A percentile compares a stretch with the other conserved stretches of the same genome.
Evolutionary conservation across 2,113 vertebrate genomes (phyloP).

Genomic region (Phalacrocorax pelagicus): DNA sequence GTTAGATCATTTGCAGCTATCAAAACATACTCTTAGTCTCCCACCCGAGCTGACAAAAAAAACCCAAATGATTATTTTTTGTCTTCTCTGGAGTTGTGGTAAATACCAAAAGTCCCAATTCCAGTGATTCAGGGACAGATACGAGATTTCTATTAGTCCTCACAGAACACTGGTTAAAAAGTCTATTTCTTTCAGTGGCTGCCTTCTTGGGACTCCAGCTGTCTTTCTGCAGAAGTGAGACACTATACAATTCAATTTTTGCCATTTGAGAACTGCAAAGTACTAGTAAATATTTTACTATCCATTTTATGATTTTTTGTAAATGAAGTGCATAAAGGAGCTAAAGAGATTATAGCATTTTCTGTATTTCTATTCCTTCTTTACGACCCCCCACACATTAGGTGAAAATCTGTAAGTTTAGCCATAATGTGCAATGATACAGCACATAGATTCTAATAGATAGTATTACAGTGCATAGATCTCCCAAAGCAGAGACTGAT

Average conservation of each 20-base stretch:
- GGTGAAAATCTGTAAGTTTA: conserved; percentile 70
- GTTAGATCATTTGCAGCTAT: not conserved
- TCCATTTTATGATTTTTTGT: conserved; percentile 70
- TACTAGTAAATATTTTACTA: conserved; percentile 76
- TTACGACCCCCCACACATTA: conserved; percentile 65
- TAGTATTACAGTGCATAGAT: conserved; percentile 45
- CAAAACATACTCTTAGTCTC: not conserved
- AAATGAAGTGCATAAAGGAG: conserved; percentile 73
- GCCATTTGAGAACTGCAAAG: conserved; percentile 59
- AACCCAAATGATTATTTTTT: not conserved
- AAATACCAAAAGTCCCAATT: not conserved
- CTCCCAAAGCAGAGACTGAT: conserved; percentile 64
- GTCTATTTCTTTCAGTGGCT: not conserved
- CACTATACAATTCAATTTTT: conserved; percentile 56
- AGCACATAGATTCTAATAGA: conserved; percentile 74
- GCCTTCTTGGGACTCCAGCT: not conserved
- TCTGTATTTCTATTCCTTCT: conserved; percentile 67
- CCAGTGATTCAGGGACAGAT: not conserved
- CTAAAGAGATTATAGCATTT: conserved; percentile 64
- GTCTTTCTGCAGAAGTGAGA: conserved; percentile 40
- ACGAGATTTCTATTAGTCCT: not conserved
- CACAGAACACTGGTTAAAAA: not conserved
- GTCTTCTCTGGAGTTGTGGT: not conserved
- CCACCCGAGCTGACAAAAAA: not conserved
- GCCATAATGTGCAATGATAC: conserved; percentile 72